Base-by-base conservation (phyloP, 1,140 invertebrate species). In the Drosophila tani region DNA sequence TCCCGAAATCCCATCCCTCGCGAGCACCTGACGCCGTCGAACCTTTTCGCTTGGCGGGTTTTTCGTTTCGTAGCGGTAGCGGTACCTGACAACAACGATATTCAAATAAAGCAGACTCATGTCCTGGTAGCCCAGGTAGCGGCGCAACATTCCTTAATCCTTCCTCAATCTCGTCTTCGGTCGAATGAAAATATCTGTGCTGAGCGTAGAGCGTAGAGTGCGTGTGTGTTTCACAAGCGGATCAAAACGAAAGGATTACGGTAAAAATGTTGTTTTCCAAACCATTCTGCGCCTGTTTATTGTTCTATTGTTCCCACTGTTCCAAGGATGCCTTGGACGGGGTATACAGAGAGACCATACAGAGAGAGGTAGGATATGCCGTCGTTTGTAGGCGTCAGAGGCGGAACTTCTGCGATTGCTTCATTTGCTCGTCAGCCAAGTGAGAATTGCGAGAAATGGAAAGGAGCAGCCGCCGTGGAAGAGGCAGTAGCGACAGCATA, bases 211-310 rank as follows among this genome's bases (percentile, higher is more conserved):
- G 35, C 53, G 21, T n/a, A 9, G 35, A 24, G 21, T 63, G 56
- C 11, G 63, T 59, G 68, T 47, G 67, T n/a, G 45, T 35, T 90
- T 82, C 85, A 80, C 85, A 90, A 90, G 85, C 86, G 85, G 85
- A 90, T 85, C 86, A 90, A 81, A 90, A 74, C 85, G 85, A 90
- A 90, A 90, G 85, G 85, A 90, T 90, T 90, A 90, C 85, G 85
- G 85, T 90, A 90, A 90, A 90, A 90, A 77, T 85, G 75, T 75
- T 90, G 64, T 60, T 70, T 64, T 65, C 50, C 35, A 58, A 74
- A 45, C 70, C 70, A 74, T 74, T 53, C 70, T 74, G 55, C 46
- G 38, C 35, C 68, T 67, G 63, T 64, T 76, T 81, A 77, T 81
- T 85, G 58, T 56, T 62, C 50, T 84, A 80, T 85, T 78, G 73